A percentile compares a stretch with the other conserved stretches of the same genome.
Conservation (phyloP, 2,797 vertebrate species). For the Bradypodion pumilum region DNA sequence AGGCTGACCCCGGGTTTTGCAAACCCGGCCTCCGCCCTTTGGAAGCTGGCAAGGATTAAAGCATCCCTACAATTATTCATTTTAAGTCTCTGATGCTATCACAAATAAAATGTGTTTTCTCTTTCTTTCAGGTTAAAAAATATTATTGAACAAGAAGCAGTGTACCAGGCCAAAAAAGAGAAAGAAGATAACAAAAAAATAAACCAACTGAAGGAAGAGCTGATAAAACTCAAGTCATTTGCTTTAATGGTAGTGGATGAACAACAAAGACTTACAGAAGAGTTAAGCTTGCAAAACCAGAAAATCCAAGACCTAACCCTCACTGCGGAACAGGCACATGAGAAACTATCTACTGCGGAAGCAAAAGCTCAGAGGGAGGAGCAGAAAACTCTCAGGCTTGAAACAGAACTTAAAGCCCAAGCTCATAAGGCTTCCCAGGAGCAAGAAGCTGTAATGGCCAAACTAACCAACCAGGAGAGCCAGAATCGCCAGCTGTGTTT, state of each 20-base stretch:
- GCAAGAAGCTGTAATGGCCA: slow-evolving; percentile 89
- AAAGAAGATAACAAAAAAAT: slow-evolving; percentile 87
- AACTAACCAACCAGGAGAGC: slow-evolving; percentile 89
- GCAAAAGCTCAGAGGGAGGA: slow-evolving; percentile 84
- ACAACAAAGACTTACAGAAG: slow-evolving; percentile 89
- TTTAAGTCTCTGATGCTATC: slow-evolving; percentile 40
- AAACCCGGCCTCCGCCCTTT: too few species aligned
- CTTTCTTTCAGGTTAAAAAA: slow-evolving; percentile 87
- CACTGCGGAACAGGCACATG: slow-evolving; percentile 78
- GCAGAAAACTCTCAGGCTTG: slow-evolving; percentile 84
- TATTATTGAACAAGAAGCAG: slow-evolving; percentile 89
- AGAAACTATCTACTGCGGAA: slow-evolving; percentile 84
- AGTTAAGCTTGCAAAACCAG: slow-evolving; percentile 85
- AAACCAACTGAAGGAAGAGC: slow-evolving; percentile 86
- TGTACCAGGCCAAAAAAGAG: slow-evolving; percentile 85
- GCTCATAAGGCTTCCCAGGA: slow-evolving; percentile 80
- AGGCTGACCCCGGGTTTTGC: too few species aligned
- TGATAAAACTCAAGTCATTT: slow-evolving; percentile 94
- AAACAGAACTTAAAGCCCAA: slow-evolving; percentile 84
- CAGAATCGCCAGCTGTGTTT: slow-evolving; percentile 90
- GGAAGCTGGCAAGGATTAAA: too few species aligned
- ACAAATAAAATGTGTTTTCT: slow-evolving; percentile 58
- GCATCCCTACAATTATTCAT: neutral
- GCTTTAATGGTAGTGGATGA: slow-evolving; percentile 95
- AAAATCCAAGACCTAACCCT: slow-evolving; percentile 86